A percentile compares a stretch with the other conserved stretches of the same genome.
phyloP scores from a whole-genome alignment of 2,797 vertebrate species.

The Ispidina lecontei region DNA sequence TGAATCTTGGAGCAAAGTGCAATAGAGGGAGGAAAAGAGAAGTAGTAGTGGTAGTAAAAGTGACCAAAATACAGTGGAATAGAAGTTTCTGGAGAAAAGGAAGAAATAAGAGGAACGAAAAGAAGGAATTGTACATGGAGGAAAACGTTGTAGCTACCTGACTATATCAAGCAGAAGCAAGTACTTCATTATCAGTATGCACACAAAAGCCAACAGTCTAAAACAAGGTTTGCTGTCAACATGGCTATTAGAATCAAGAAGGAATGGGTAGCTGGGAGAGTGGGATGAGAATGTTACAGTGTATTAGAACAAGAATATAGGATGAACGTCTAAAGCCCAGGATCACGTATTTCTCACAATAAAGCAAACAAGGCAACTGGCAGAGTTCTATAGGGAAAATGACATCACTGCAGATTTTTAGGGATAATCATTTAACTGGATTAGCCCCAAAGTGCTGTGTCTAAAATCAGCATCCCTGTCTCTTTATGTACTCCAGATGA shows the following conservation, averaged over 20 bases:
- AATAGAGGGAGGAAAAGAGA: not conserved
- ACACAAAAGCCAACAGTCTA: not conserved
- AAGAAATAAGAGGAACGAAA: not conserved
- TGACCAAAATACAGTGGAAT: not conserved
- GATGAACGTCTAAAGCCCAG: slow-evolving; percentile 40
- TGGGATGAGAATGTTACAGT: not conserved
- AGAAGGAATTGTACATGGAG: not conserved
- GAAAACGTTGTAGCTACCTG: not conserved
- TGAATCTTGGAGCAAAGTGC: not conserved
- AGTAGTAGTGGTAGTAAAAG: not conserved
- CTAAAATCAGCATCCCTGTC: slow-evolving; percentile 86
- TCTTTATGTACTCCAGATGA: slow-evolving; percentile 97
- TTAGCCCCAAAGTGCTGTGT: slow-evolving; percentile 86
- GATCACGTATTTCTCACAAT: slow-evolving; percentile 75
- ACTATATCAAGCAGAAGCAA: not conserved
- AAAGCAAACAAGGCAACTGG: slow-evolving; percentile 83
- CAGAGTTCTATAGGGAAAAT: slow-evolving; percentile 85
- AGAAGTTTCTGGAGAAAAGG: not conserved
- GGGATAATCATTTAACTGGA: slow-evolving; percentile 89
- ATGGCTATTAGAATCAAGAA: not conserved
- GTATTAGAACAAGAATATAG: slow-evolving; percentile 29
- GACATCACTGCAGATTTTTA: slow-evolving; percentile 87
- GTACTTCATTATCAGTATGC: not conserved
- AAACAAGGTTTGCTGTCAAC: not conserved
- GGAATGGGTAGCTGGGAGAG: not conserved